Conservation (phyloP, 2,113 vertebrate species). For the Chaetura pelagica region DNA sequence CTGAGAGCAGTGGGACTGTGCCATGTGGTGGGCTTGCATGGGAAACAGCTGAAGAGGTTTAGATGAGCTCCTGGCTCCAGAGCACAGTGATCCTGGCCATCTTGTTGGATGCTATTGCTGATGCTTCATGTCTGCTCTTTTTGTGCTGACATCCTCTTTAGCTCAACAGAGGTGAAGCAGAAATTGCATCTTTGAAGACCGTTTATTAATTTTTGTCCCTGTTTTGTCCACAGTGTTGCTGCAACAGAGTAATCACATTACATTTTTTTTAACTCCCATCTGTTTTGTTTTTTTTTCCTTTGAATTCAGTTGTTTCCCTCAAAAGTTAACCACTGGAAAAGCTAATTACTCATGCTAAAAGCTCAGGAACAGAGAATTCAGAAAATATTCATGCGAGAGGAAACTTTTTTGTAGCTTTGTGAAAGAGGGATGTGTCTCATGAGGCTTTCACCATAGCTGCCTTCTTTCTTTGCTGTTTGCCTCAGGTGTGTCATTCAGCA, state of each 20-base stretch:
- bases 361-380: not conserved
- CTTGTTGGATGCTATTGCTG: not conserved
- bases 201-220: not conserved
- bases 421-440: not conserved
- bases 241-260: not conserved
- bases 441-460: not conserved
- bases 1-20: rapidly evolving
- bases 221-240: not conserved
- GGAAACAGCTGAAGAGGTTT: not conserved
- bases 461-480: not conserved
- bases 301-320: not conserved
- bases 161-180: not conserved
- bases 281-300: not conserved
- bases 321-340: not conserved
- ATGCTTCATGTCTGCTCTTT: not conserved
- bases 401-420: not conserved
- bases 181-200: not conserved
- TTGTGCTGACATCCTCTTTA: not conserved
- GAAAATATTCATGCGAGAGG: not conserved
- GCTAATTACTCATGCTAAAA: not conserved
- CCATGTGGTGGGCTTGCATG: rapidly evolving
- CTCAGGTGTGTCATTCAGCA: not conserved
- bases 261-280: not conserved
- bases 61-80: not conserved
- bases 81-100: not conserved